These are phyloP conservation scores for Thysanoteuthis rhombus DNA, from an alignment of 2,888 invertebrate genomes.

Conservation along the genomic window DNA sequence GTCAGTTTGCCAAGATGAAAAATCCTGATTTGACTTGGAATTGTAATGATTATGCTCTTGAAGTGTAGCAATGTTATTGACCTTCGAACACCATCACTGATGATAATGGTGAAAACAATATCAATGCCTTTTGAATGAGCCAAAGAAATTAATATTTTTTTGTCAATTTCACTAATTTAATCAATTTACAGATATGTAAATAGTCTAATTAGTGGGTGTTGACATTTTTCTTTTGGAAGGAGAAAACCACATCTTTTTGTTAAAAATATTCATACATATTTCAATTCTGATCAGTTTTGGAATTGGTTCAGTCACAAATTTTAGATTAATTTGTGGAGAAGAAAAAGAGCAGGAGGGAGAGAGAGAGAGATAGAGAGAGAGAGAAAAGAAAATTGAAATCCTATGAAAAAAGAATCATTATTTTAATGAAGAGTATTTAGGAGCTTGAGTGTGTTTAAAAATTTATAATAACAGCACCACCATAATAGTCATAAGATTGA, in stretches of 20 bases:
- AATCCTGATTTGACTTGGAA: slow-evolving; percentile 12
- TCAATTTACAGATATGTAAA: neutral
- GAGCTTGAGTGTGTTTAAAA: neutral
- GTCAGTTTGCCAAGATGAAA: slow-evolving; percentile 12
- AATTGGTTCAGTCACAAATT: neutral
- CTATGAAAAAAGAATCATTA: neutral
- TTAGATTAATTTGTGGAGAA: neutral
- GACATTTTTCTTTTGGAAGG: neutral
- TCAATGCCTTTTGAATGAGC: neutral
- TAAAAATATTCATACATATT: neutral
- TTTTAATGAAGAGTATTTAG: neutral
- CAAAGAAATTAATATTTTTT: neutral
- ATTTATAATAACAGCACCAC: neutral
- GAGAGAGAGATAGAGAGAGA: neutral
- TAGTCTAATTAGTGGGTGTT: neutral
- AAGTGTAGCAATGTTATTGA: neutral
- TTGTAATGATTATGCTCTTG: neutral
- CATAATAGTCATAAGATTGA: neutral
- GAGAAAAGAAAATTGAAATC: neutral
- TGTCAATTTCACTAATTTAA: neutral
- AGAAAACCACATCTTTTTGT: neutral
- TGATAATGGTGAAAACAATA: neutral
- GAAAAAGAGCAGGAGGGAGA: neutral
- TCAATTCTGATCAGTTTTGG: neutral
- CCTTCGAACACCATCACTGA: neutral